phyloP scores from a whole-genome alignment of 53 echinoderm and acorn worm genomes.

The Echinarachnius parma region DNA sequence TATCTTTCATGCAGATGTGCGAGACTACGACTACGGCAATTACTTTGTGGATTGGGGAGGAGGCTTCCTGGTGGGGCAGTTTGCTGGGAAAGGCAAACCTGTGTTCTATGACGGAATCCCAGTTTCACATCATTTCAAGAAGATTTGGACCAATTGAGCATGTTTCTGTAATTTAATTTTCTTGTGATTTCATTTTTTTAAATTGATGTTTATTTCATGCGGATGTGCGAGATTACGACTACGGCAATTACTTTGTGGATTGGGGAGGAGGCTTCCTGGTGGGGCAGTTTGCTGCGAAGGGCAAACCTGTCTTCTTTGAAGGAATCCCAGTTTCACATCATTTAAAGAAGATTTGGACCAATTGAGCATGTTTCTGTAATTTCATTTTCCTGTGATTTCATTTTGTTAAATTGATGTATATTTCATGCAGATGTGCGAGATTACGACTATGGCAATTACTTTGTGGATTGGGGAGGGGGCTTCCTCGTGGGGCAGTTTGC shows the following conservation, averaged over 20 bases:
- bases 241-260: slow-evolving; percentile 53
- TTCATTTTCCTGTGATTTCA: no score
- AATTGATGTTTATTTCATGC: slow-evolving; percentile 7
- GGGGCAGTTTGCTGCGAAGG: slow-evolving; percentile 53
- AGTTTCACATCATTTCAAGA: no score
- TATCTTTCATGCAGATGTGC: slow-evolving; percentile 51
- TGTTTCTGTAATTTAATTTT: no score
- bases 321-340: no score
- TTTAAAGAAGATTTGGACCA: no score
- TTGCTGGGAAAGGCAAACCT: slow-evolving; percentile 63
- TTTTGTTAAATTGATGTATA: no score
- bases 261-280: slow-evolving; percentile 80
- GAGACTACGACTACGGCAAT: slow-evolving; percentile 56
- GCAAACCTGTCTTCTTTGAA: slow-evolving; percentile 73
- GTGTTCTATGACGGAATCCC: slow-evolving; percentile 79
- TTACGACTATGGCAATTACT: slow-evolving; percentile 51
- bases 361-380: no score
- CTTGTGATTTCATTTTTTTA: no score
- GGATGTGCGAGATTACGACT: slow-evolving; percentile 64
- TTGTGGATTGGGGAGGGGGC: slow-evolving; percentile 72
- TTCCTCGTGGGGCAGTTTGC: slow-evolving; percentile 71
- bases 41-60: slow-evolving; percentile 69
- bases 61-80: slow-evolving; percentile 79
- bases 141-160: no score
- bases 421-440: slow-evolving; percentile 56